Evolutionary conservation across 1,140 invertebrate species (phyloP), one percentile per base, ranked within the genome.

Genomic region (Drosophila athabasca): DNA sequence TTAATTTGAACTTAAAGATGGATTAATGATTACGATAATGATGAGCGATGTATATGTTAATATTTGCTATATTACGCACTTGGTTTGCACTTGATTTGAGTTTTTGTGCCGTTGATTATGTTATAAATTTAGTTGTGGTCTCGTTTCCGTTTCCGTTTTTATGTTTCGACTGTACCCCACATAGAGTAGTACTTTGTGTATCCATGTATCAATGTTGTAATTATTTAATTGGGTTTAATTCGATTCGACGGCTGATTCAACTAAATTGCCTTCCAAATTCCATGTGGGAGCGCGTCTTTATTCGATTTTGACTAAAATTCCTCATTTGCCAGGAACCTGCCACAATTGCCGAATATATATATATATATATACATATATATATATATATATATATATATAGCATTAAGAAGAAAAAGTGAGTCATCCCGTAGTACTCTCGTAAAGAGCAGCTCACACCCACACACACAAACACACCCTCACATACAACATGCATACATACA

Each of bases 1-100:
- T 88, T 88, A 87, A 84, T 43, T 79, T 51, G 59, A 82, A 54
- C 57, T 78, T 67, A 22, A 69, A 61, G 48, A 65, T 75, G 35
- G 35, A 39, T 39, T 39, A 13, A 39, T 39, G 35, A 39, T 39
- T 31, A 31, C 24, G 24, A 26, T 26, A 26, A 26, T 26, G 5
- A 26, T 26, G 24, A 52, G 51, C 4, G 35, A 39, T 39, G 54
- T 46, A 69, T 61, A 71, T 83, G 74, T 79, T 76, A 67, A 72
- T 77, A 67, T 61, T 58, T 26, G 24, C 24, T 26, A 24, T 3
- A 3, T 24, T 24, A 26, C 24, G 24, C 24, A 26, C 4, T 26
- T 26, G 3, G 24, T 26, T 26, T 72, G 58, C 76, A 67, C 72
- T 49, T 44, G 26, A 48, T 35, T 62, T 70, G 49, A 68, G 65